phyloP scores from a whole-genome alignment of 2,888 invertebrate species.

The Hofmannophila pseudospretella region DNA sequence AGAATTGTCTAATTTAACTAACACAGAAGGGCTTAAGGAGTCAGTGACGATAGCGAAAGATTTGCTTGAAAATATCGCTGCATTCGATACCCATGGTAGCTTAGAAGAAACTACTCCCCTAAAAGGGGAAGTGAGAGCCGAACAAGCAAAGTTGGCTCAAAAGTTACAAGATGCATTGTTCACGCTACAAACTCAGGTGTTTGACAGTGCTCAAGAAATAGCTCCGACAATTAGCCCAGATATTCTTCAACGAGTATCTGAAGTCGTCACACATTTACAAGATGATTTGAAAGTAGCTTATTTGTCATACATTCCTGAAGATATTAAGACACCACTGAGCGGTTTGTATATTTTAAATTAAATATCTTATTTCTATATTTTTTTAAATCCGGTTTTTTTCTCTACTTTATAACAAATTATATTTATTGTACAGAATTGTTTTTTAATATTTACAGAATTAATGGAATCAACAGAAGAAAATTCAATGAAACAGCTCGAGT shows the following conservation, averaged over 20 bases:
- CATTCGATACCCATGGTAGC: conserved; percentile 12
- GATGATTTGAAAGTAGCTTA: conserved; percentile 30
- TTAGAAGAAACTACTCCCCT: conserved; percentile 9
- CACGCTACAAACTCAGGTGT: conserved; percentile 26
- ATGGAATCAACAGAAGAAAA: conserved; percentile 23
- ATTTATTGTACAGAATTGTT: too few species aligned
- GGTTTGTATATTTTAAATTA: too few species aligned
- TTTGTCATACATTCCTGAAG: conserved; percentile 15
- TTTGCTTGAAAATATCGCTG: conserved; percentile 17
- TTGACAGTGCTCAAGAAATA: conserved; percentile 28
- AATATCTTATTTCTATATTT: too few species aligned
- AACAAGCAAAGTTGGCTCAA: conserved; percentile 24
- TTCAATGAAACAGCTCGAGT: conserved; percentile 42
- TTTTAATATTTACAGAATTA: not conserved
- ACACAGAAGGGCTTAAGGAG: conserved; percentile 25
- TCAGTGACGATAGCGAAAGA: conserved; percentile 21
- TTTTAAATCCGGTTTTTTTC: too few species aligned
- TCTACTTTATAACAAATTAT: too few species aligned
- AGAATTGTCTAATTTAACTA: conserved; percentile 18
- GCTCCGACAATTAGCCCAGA: conserved; percentile 19
- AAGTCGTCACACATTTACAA: conserved; percentile 37
- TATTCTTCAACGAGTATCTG: conserved; percentile 28
- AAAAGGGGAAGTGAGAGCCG: conserved; percentile 9
- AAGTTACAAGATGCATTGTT: conserved; percentile 28
- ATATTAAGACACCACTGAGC: conserved; percentile 11